Evolutionary conservation across 2,888 invertebrate species (phyloP).

Genomic region (Agonopterix heracliana): DNA sequence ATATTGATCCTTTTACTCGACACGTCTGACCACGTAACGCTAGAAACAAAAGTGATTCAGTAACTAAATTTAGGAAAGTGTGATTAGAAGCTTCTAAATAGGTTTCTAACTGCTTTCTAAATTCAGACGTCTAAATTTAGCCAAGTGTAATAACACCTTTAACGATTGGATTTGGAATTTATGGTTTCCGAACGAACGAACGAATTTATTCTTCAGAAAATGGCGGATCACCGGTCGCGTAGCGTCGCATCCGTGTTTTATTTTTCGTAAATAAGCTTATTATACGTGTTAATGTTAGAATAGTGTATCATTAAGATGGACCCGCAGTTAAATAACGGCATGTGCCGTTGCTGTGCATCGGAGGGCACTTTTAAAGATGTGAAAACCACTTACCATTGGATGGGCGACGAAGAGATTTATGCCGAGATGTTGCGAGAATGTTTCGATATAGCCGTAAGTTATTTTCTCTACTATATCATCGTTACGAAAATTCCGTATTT

Average conservation of each 20-base stretch:
- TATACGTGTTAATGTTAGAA: constrained; percentile 27
- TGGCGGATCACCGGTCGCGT: constrained; percentile 40
- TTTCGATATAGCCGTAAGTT: constrained; percentile 59
- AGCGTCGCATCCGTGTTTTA: constrained; percentile 30
- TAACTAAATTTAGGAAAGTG: no score
- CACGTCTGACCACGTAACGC: no score
- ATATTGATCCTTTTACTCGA: no score
- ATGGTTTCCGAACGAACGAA: no score
- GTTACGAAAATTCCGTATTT: neutral
- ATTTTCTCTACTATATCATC: neutral
- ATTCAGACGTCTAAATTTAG: no score
- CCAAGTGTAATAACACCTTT: no score
- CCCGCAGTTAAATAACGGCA: constrained; percentile 36
- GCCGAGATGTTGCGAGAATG: constrained; percentile 63
- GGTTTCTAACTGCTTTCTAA: no score
- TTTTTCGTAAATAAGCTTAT: constrained; percentile 14
- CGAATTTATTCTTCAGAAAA: constrained; percentile 28
- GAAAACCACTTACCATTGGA: constrained; percentile 54
- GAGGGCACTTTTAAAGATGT: constrained; percentile 63
- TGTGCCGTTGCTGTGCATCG: constrained; percentile 67
- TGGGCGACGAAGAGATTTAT: constrained; percentile 64
- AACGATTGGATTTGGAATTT: no score
- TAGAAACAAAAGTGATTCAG: no score
- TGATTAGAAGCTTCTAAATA: no score
- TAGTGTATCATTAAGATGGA: constrained; percentile 45